These are phyloP conservation scores for Callyntrura guangdongensis DNA, from an alignment of 2,888 invertebrate species.

Conservation along the genomic window DNA sequence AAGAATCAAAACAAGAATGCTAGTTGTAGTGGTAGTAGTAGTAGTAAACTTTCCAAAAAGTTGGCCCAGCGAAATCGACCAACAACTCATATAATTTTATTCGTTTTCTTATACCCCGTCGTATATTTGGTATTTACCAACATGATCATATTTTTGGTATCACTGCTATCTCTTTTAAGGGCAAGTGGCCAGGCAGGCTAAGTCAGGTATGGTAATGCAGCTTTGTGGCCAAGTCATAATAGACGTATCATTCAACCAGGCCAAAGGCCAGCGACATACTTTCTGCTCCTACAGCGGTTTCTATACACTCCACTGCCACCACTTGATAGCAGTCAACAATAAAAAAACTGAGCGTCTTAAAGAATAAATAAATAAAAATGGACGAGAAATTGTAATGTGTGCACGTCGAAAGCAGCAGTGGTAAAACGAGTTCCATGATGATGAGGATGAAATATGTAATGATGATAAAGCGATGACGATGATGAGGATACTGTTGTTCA, in stretches of 20 bases:
- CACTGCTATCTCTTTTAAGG: constrained; percentile 39
- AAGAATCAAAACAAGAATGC: constrained; percentile 46
- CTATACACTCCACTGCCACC: constrained; percentile 2
- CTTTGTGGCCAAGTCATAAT: constrained; percentile 73
- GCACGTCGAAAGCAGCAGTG: constrained; percentile 74
- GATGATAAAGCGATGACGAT: constrained; percentile 43
- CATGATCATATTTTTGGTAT: constrained; percentile 49
- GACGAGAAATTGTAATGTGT: constrained; percentile 57
- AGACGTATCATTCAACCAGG: constrained; percentile 71
- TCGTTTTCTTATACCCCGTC: constrained; percentile 21
- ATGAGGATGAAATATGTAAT: constrained; percentile 68
- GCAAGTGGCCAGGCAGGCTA: constrained; percentile 73
- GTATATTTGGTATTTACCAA: constrained; percentile 46
- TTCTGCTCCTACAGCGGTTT: constrained; percentile 61
- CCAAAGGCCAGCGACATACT: constrained; percentile 81
- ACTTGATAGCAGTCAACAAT: constrained; percentile 11
- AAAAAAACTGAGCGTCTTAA: constrained; percentile 40
- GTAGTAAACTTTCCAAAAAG: constrained; percentile 79
- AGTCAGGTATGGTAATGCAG: constrained; percentile 77
- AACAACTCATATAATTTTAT: constrained; percentile 36
- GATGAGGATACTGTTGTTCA: constrained; percentile 56
- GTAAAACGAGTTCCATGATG: constrained; percentile 83
- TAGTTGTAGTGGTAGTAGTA: not conserved
- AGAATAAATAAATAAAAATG: constrained; percentile 51
- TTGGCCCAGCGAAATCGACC: constrained; percentile 75